Evolutionary conservation across 2,113 vertebrate genomes (phyloP), one percentile per base, ranked within the genome.

Genomic region (Actenoides hombroni): DNA sequence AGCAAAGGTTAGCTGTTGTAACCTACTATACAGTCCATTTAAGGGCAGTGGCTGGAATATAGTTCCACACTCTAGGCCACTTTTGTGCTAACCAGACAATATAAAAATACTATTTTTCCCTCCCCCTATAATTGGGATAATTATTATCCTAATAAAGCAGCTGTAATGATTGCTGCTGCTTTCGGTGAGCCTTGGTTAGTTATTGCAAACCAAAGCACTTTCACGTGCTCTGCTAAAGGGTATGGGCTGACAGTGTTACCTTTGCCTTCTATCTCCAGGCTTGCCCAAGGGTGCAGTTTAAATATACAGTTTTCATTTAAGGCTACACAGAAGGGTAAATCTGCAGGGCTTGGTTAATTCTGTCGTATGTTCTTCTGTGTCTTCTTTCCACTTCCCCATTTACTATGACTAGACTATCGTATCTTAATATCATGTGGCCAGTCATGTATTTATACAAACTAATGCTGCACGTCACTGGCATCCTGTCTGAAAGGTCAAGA

Each of bases 1-100:
- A 96, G 92, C 56, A 76, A 96, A 92, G 77, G 68, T 93, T 95
- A 92, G 88, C 89, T 89, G 87, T 92, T 89, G 67, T 86, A 94
- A 83, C 65, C 40, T 71, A 61, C 92, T 73, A 44, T 33, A 60
- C 90, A 77, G 68, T 75, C 81, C 78, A 71, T 93, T 93, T 88
- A 96, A 90, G 59, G 78, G 75, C 29, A 92, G 82, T 51, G 61
- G 60, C 75, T 86, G 74, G 88, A 71, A 81, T 68, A 92, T 0
- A 89, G 49, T 82, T 94, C 19, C 46, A 91, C 83, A 56, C 4
- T 78, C 37, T 90, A 39, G 67, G 53, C 26, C 42, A 63, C 37
- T 95, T 95, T 84, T 89, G 19, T 90, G 67, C 46, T 92, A 94
- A 85, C 33, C 76, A 79, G 63, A 76, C 44, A 84, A 79, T 39